phyloP scores from a whole-genome alignment of 1,140 invertebrate genomes.

The Brachionus angularis region DNA sequence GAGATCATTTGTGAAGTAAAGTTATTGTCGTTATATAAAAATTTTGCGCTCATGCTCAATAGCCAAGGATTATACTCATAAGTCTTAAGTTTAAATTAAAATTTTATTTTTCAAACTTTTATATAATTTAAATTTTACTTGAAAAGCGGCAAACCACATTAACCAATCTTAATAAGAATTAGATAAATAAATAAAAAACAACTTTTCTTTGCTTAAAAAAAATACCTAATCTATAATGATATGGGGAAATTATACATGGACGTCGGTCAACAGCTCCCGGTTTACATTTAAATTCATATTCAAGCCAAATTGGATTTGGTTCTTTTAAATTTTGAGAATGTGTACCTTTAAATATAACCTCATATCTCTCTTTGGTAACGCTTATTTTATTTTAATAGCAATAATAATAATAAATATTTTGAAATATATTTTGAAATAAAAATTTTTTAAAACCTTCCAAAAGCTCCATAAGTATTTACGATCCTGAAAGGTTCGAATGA shows the following conservation, averaged over 20 bases:
- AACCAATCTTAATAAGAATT: conserved; percentile 27
- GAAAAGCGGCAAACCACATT: conserved; percentile 55
- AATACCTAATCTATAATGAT: conserved; percentile 57
- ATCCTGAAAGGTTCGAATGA: conserved; percentile 59
- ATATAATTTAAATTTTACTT: conserved; percentile 55
- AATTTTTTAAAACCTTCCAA: conserved; percentile 59
- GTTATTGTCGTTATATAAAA: conserved; percentile 55
- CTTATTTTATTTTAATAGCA: conserved; percentile 47
- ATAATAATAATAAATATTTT: background rate
- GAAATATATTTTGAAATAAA: too few species aligned
- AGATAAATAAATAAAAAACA: background rate
- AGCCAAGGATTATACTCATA: conserved; percentile 26
- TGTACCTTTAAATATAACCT: conserved; percentile 59
- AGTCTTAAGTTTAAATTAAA: background rate
- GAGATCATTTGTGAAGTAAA: conserved; percentile 50
- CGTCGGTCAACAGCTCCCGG: conserved; percentile 52
- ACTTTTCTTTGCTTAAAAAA: conserved; percentile 57
- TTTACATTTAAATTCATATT: conserved; percentile 61
- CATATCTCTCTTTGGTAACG: conserved; percentile 57
- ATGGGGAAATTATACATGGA: conserved; percentile 59
- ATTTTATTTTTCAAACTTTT: conserved; percentile 54
- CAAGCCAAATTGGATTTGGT: conserved; percentile 50
- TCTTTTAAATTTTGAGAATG: conserved; percentile 47
- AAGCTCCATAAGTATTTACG: conserved; percentile 60
- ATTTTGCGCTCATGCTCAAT: conserved; percentile 50